Evolutionary conservation across 2,113 vertebrate genomes (phyloP), one percentile per base, ranked within the genome.

Genomic region (Arenaria interpres): DNA sequence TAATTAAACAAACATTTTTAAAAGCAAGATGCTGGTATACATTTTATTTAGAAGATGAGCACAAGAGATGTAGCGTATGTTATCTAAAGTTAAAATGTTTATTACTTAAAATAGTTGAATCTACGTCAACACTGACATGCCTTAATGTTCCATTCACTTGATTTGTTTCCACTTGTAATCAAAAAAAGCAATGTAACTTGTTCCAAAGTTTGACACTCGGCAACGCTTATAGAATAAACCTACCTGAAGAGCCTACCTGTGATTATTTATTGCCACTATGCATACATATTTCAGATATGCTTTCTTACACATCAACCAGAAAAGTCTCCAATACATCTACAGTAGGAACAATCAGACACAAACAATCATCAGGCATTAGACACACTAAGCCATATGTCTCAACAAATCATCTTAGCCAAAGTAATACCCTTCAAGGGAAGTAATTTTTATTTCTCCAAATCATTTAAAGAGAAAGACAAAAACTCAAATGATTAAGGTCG

Each of bases 361-460:
- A 92, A 91, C 48, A 87, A 82, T 66, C 68, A 84, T 37, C 35
- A 68, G 66, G 77, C 16, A 75, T 92, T 87, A 94, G 57, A 69
- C 56, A 72, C 24, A 27, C 25, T 69, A 93, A 88, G 45, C 53
- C n/a, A 14, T 35, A 3, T 17, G 50, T 81, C 53, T 88, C 74
- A 89, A 78, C n/a, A 90, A 88, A 91, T 85, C 82, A 91, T 73
- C 91, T 85, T 46, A 91, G 68, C 48, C 41, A 43, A 75, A 93
- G 24, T 53, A 95, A 95, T 33, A 88, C 15, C 60, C 67, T 79
- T 77, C n/a, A 50, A 80, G 45, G 18, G 45, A 91, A 94, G 41
- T 24, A 30, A 81, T 64, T 62, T 79, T 68, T n/a, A 57, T 77
- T 74, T 94, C 67, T 83, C 23, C 13, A 76, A 69, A 83, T 37